Percentiles rank a stretch among this genome's conserved stretches.
phyloP scores from a whole-genome alignment of 2,113 vertebrate genomes.

The Equus przewalskii region DNA sequence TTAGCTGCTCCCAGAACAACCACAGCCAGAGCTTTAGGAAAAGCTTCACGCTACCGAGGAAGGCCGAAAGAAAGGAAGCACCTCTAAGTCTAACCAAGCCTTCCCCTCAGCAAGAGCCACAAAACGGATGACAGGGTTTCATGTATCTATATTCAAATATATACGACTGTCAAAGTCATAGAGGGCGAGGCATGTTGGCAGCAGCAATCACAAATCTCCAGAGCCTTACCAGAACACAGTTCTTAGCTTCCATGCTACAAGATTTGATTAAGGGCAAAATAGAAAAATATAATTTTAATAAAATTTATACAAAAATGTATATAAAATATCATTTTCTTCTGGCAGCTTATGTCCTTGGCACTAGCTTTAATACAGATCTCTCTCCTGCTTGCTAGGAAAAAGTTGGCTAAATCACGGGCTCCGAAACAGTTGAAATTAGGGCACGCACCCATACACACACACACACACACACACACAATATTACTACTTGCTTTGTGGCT shows the following conservation, averaged over 20 bases:
- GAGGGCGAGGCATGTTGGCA: neutral
- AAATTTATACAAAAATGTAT: neutral
- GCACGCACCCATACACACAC: neutral
- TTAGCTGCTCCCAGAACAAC: neutral
- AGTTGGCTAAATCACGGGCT: neutral
- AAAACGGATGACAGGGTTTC: neutral
- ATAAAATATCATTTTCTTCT: neutral
- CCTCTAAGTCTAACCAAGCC: neutral
- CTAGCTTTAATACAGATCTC: neutral
- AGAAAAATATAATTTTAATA: neutral
- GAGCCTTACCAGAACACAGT: neutral
- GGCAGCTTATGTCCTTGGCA: neutral
- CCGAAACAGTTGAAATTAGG: neutral
- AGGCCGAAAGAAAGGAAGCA: neutral
- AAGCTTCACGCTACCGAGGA: neutral
- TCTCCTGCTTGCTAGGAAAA: constrained; percentile 1
- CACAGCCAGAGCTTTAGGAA: neutral
- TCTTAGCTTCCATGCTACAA: neutral
- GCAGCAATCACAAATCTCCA: neutral
- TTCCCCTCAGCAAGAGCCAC: neutral
- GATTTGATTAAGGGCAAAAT: constrained; percentile 6
- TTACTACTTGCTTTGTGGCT: neutral
- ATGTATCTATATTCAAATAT: neutral
- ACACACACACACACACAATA: neutral
- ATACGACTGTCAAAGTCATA: neutral